Evolutionary conservation across 1,140 invertebrate genomes (phyloP).

Genomic region (Microplitis mediator): DNA sequence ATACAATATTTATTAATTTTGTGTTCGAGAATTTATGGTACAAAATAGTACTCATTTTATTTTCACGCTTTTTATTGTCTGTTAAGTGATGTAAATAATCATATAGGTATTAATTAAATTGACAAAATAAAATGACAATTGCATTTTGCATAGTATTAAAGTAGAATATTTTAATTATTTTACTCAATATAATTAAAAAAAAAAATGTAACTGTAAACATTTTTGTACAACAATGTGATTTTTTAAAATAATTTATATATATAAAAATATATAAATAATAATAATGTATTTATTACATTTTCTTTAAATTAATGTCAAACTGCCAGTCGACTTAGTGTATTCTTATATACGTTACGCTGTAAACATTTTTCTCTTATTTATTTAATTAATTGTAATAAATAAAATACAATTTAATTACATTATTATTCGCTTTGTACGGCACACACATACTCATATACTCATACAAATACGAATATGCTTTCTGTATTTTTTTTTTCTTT

Average conservation of each 20-base stretch:
- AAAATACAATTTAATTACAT: constrained; percentile 7
- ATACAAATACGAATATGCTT: too few species aligned
- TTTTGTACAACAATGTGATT: constrained; percentile 18
- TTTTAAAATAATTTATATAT: constrained; percentile 21
- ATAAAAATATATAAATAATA: constrained; percentile 28
- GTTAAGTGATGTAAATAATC: constrained; percentile 33
- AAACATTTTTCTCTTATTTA: constrained; percentile 2
- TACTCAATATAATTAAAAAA: not conserved
- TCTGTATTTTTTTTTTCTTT: not conserved
- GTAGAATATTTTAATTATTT: constrained; percentile 3
- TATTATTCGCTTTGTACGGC: too few species aligned
- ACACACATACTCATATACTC: too few species aligned
- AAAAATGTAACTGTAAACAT: not conserved
- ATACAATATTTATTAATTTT: constrained; percentile 2
- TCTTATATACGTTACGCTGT: constrained; percentile 15
- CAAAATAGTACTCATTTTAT: constrained; percentile 39
- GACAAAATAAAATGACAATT: not conserved
- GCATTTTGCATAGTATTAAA: constrained; percentile 26
- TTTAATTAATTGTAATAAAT: not conserved
- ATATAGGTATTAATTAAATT: constrained; percentile 28
- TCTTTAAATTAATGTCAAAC: constrained; percentile 23
- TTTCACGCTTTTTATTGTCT: constrained; percentile 34
- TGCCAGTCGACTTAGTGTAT: constrained; percentile 29
- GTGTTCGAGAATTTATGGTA: constrained; percentile 21
- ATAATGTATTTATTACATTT: constrained; percentile 37